Conservation (phyloP, 2,113 vertebrate species). For the Tupaia chinensis region DNA sequence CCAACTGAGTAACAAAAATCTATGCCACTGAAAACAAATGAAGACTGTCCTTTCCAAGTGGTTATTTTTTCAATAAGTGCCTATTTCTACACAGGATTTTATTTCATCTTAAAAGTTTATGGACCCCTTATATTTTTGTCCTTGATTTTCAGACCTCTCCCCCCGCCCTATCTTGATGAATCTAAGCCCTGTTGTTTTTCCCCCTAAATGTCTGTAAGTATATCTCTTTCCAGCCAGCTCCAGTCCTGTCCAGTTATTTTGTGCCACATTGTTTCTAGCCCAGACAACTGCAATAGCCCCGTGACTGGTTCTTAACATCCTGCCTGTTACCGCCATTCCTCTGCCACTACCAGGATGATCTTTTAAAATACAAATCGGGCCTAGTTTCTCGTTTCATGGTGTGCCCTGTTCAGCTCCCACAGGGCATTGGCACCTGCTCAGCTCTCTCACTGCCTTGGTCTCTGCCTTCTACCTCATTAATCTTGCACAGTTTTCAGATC, state of each 20-base stretch:
- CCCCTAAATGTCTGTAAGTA: neutral
- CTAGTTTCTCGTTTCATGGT: neutral
- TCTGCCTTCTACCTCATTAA: rapidly evolving
- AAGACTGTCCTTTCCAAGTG: neutral
- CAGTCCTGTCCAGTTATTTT: neutral
- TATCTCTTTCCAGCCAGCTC: neutral
- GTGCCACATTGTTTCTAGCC: neutral
- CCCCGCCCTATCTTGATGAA: neutral
- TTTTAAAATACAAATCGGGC: neutral
- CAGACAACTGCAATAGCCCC: neutral
- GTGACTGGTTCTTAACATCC: neutral
- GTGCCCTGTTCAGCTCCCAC: neutral
- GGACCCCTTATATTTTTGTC: neutral
- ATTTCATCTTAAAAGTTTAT: neutral
- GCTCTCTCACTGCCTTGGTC: neutral
- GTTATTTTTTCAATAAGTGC: neutral
- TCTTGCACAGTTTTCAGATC: neutral
- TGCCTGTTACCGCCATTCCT: neutral
- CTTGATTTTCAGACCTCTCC: neutral
- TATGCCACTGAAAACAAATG: neutral
- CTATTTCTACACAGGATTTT: neutral
- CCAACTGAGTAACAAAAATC: neutral
- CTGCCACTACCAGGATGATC: neutral
- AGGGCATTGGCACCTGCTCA: neutral
- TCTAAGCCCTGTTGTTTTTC: neutral